Conservation (phyloP, 2,888 invertebrate genomes). For the Oligia fasciuncula region DNA sequence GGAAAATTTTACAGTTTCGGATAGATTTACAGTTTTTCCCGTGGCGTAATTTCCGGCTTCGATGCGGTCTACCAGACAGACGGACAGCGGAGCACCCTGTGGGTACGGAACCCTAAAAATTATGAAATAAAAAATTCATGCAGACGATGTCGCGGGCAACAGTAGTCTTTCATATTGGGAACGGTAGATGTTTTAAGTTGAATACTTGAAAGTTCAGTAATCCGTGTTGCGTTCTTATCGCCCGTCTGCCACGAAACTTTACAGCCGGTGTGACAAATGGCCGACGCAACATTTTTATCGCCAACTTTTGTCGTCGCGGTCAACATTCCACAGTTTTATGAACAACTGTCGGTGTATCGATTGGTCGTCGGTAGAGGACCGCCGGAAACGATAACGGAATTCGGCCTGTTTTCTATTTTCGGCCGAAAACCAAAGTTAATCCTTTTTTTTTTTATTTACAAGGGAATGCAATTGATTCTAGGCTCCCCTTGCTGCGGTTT, state of each 20-base stretch:
- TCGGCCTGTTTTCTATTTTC: background rate
- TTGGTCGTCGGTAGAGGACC: background rate
- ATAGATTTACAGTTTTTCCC: too few species aligned
- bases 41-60: too few species aligned
- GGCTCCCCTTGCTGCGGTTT: too few species aligned
- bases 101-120: too few species aligned
- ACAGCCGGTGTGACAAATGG: conserved; percentile 36
- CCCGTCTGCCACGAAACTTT: background rate
- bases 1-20: too few species aligned
- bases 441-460: background rate
- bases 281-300: conserved; percentile 32
- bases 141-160: background rate
- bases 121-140: background rate
- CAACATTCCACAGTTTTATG: conserved; percentile 19
- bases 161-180: background rate
- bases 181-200: background rate
- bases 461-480: background rate
- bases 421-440: background rate
- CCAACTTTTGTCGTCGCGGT: conserved; percentile 23
- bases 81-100: too few species aligned
- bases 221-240: background rate
- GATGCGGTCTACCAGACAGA: too few species aligned
- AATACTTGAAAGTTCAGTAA: conserved; percentile 12
- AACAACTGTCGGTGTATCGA: conserved; percentile 36
- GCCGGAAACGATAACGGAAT: background rate